Conservation (phyloP, 2,797 vertebrate genomes). For the Danio kyathit region DNA sequence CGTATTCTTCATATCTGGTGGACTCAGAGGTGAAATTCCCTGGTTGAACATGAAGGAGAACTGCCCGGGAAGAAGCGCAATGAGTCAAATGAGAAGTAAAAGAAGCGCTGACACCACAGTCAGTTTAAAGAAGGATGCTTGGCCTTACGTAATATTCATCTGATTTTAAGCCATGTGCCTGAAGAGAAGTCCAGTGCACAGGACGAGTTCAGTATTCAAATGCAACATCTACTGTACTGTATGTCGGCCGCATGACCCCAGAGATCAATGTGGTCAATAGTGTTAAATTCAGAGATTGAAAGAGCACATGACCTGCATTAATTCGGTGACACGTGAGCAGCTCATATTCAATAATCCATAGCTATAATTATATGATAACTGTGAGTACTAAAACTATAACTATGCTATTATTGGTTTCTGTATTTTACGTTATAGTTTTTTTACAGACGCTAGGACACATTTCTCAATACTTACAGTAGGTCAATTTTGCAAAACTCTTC, state of each 20-base stretch:
- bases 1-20: conserved; percentile 17
- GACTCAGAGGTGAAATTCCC: conserved; percentile 15
- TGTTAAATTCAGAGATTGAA: conserved; percentile 60
- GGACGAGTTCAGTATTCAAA: conserved; percentile 47
- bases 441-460: too few species aligned
- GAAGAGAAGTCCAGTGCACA: neutral
- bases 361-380: too few species aligned
- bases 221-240: conserved; percentile 50
- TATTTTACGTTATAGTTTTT: too few species aligned
- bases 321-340: neutral
- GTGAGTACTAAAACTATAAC: too few species aligned
- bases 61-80: neutral
- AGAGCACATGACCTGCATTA: conserved; percentile 9
- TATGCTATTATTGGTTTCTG: too few species aligned
- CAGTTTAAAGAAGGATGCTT: neutral
- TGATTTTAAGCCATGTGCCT: neutral
- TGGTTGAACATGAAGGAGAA: neutral
- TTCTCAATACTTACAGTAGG: too few species aligned
- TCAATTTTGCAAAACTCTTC: too few species aligned
- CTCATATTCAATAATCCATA: too few species aligned
- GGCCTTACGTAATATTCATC: neutral
- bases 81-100: neutral
- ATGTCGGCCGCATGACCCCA: conserved; percentile 59
- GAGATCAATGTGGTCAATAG: conserved; percentile 68
- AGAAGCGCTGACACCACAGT: neutral